These are phyloP conservation scores for Pristionchus maxplancki DNA, from an alignment of 2,888 invertebrate species.

Conservation along the genomic window DNA sequence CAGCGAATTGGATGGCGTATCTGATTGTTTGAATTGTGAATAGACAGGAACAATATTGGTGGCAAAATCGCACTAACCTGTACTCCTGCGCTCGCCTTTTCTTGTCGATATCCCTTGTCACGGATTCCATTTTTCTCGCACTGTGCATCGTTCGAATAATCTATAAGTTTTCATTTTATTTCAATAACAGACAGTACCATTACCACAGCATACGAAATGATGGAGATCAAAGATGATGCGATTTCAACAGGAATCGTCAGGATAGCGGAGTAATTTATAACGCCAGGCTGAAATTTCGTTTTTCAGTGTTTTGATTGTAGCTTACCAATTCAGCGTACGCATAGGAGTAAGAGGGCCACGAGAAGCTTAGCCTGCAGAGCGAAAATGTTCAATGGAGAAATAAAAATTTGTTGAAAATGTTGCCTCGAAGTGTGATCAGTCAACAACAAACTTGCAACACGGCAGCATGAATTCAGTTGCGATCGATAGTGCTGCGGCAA, in stretches of 20 bases:
- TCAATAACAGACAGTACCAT: background rate
- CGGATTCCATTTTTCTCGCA: background rate
- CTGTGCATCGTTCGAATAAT: background rate
- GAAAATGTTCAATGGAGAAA: background rate
- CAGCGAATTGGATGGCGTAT: background rate
- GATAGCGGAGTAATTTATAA: background rate
- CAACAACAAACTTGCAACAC: background rate
- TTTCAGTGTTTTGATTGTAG: background rate
- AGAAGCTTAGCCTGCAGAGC: background rate
- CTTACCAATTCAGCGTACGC: background rate
- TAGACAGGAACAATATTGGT: background rate
- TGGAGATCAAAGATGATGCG: background rate
- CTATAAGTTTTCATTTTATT: background rate
- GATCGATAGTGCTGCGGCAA: background rate
- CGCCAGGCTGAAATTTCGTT: background rate
- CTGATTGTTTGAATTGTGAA: background rate
- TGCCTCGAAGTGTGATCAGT: background rate
- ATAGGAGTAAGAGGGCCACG: background rate
- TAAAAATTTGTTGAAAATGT: background rate
- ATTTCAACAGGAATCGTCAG: background rate
- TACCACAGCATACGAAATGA: background rate
- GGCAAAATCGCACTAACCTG: too few relatives aligned
- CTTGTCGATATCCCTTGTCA: background rate
- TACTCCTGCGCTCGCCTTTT: background rate
- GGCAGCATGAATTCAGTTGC: background rate